Conservation (phyloP, 1,140 invertebrate species). For the Plutomurus gul region DNA sequence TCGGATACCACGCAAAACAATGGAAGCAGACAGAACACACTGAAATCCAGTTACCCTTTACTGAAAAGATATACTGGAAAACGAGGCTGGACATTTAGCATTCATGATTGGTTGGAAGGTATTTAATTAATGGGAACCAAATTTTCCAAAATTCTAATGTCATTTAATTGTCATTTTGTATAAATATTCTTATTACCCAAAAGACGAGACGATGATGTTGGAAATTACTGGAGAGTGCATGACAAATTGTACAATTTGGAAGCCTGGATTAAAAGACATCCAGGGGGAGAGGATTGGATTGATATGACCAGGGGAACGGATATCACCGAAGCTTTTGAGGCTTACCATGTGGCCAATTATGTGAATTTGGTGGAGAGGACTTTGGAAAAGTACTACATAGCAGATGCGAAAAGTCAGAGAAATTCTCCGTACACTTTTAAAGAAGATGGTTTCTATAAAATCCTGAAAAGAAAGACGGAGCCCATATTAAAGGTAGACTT, state of each 20-base stretch:
- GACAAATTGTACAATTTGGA: conserved; percentile 75
- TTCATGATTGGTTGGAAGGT: background rate
- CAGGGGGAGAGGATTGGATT: conserved; percentile 77
- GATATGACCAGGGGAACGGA: conserved; percentile 71
- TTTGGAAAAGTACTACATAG: conserved; percentile 67
- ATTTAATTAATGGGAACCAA: background rate
- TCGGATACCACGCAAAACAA: background rate
- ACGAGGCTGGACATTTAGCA: background rate
- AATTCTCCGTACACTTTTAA: conserved; percentile 71
- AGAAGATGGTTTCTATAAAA: conserved; percentile 69
- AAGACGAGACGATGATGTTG: background rate
- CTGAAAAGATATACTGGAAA: background rate
- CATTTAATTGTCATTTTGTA: background rate
- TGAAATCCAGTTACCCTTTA: background rate
- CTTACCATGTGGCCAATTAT: conserved; percentile 65
- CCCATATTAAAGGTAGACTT: conserved; percentile 59
- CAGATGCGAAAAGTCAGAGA: conserved; percentile 63
- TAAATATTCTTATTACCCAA: background rate
- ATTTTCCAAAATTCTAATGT: background rate
- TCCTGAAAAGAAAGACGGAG: conserved; percentile 64
- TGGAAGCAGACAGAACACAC: background rate
- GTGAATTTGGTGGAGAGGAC: conserved; percentile 58
- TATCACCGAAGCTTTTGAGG: conserved; percentile 76
- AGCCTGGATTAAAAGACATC: conserved; percentile 71
- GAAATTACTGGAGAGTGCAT: conserved; percentile 74